phyloP scores from a whole-genome alignment of 1,140 invertebrate genomes.

The Euura lappo region DNA sequence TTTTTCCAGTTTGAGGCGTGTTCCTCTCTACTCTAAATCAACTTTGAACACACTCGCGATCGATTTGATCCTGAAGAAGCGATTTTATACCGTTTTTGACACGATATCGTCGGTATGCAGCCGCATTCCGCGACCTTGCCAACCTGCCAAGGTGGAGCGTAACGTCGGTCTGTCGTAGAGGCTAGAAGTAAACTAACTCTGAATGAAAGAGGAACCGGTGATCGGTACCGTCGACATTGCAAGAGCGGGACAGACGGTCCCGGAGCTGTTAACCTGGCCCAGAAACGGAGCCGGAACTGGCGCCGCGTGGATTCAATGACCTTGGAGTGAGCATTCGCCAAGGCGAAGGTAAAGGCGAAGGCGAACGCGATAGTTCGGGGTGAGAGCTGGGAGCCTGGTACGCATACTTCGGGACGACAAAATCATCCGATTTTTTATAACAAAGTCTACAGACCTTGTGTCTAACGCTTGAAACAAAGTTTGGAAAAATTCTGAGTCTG shows the following conservation, averaged over 20 bases:
- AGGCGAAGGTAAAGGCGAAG: slow-evolving; percentile 1
- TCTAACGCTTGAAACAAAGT: too few relatives aligned
- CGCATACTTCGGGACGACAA: not conserved
- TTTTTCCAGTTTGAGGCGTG: too few relatives aligned
- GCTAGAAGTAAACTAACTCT: not conserved
- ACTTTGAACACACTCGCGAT: too few relatives aligned
- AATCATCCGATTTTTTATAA: too few relatives aligned
- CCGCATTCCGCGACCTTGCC: not conserved
- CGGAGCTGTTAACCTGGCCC: not conserved
- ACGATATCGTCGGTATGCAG: not conserved
- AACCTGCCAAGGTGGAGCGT: not conserved
- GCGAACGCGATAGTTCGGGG: not conserved
- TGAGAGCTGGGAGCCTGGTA: not conserved
- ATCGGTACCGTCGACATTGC: too few relatives aligned
- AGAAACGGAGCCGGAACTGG: slow-evolving; percentile 6
- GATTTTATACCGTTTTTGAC: not conserved
- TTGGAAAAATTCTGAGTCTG: too few relatives aligned
- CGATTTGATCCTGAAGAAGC: too few relatives aligned
- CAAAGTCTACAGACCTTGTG: too few relatives aligned
- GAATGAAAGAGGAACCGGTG: not conserved
- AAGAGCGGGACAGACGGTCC: not conserved
- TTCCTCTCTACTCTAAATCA: too few relatives aligned
- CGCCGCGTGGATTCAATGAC: not conserved
- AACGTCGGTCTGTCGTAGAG: not conserved
- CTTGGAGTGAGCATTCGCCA: not conserved